Evolutionary conservation across 2,888 invertebrate species (phyloP).

Genomic region (Mystacides longicornis): DNA sequence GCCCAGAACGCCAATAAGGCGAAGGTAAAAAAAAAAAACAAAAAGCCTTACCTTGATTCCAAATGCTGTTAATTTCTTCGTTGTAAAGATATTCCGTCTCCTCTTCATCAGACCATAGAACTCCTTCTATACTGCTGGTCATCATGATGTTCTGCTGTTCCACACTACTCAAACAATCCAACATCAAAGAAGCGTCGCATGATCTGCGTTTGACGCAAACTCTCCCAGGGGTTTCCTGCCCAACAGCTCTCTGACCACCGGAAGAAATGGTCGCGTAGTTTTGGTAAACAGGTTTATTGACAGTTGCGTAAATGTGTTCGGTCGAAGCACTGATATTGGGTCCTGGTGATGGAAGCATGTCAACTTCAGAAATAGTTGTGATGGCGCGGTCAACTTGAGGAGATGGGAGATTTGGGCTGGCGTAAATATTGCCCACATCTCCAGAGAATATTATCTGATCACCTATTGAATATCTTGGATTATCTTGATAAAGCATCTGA

Average conservation of each 20-base stretch:
- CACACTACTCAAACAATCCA: conserved; percentile 12
- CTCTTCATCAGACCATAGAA: conserved; percentile 49
- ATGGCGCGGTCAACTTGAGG: background rate
- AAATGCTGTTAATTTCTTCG: conserved; percentile 44
- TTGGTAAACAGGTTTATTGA: background rate
- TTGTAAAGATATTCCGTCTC: conserved; percentile 48
- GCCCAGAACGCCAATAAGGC: no score
- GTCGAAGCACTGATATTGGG: background rate
- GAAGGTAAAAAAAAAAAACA: no score
- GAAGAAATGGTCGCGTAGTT: background rate
- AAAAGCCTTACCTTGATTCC: conserved; percentile 40
- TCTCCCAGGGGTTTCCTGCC: conserved; percentile 15
- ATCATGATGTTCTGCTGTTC: conserved; percentile 35
- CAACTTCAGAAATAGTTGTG: background rate
- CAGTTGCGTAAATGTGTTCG: background rate
- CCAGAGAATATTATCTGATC: background rate
- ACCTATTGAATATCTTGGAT: background rate
- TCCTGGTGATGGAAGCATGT: background rate
- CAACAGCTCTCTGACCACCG: conserved; percentile 15
- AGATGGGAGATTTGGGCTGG: background rate
- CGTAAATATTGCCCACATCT: background rate
- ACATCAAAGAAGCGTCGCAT: conserved; percentile 29
- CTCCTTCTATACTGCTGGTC: conserved; percentile 48
- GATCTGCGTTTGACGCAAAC: conserved; percentile 37
- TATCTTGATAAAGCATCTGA: background rate